Conservation (phyloP, 2,888 invertebrate genomes). For the Melanotus villosus region DNA sequence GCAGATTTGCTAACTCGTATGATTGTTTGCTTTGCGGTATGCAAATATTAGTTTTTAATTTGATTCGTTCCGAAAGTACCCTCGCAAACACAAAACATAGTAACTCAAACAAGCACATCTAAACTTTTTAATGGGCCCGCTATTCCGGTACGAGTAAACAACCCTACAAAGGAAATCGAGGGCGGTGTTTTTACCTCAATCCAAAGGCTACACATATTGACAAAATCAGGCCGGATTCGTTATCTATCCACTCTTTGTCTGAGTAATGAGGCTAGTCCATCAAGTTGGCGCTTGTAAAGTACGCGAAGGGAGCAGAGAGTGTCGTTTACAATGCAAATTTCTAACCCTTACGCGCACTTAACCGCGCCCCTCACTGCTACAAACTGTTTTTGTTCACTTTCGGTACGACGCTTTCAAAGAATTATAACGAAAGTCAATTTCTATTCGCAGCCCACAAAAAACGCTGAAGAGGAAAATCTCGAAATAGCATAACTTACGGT, state of each 20-base stretch:
- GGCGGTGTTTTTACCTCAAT: constrained; percentile 22
- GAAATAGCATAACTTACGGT: neutral
- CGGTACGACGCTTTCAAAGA: constrained; percentile 16
- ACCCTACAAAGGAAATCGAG: neutral
- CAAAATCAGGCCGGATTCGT: constrained; percentile 30
- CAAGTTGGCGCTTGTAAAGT: constrained; percentile 34
- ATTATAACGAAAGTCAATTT: constrained; percentile 11
- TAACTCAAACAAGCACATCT: neutral
- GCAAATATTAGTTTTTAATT: constrained; percentile 17
- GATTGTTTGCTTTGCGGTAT: neutral
- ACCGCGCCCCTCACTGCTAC: constrained; percentile 16
- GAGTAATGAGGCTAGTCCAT: constrained; percentile 52
- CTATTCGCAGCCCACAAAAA: neutral
- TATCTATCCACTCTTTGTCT: constrained; percentile 47
- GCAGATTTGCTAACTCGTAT: neutral
- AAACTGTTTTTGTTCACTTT: constrained; percentile 33
- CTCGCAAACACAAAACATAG: neutral
- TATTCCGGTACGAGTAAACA: constrained; percentile 6
- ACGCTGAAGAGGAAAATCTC: neutral
- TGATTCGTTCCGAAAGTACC: constrained; percentile 13
- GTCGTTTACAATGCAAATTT: constrained; percentile 42
- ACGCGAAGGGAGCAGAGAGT: constrained; percentile 30
- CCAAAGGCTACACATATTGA: constrained; percentile 21
- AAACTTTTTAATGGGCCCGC: constrained; percentile 9
- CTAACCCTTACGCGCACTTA: constrained; percentile 29